phyloP scores from a whole-genome alignment of 1,140 invertebrate species.

The Lepidurus packardi region DNA sequence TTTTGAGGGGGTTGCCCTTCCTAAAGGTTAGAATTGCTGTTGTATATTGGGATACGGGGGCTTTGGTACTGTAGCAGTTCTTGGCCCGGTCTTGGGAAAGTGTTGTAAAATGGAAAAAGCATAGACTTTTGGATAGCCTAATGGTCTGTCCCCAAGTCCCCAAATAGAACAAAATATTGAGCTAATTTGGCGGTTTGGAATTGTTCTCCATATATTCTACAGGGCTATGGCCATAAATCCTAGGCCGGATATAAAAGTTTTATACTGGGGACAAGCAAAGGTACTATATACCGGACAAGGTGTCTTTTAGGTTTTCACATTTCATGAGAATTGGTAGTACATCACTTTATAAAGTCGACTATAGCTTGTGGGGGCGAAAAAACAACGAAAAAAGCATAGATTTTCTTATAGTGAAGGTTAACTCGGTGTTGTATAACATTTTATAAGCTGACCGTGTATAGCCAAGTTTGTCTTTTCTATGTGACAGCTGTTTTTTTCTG shows the following conservation, averaged over 20 bases:
- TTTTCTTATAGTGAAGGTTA: too few relatives aligned
- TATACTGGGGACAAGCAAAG: not conserved
- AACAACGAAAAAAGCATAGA: not conserved
- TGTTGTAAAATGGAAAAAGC: not conserved
- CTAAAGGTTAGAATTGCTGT: too few relatives aligned
- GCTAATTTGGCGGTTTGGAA: slow-evolving; percentile 19
- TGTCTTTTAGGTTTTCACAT: not conserved
- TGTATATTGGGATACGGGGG: not conserved
- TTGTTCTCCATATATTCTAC: slow-evolving; percentile 15
- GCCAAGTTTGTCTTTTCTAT: too few relatives aligned
- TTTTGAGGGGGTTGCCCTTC: not conserved
- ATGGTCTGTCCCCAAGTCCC: not conserved
- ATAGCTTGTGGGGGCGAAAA: not conserved
- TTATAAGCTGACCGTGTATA: too few relatives aligned
- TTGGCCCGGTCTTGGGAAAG: not conserved
- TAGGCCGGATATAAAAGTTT: not conserved
- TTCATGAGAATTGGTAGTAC: not conserved
- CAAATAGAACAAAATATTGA: slow-evolving; percentile 8
- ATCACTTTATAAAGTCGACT: not conserved
- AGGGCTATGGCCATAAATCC: slow-evolving; percentile 10
- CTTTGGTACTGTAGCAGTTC: not conserved
- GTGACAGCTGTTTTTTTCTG: too few relatives aligned
- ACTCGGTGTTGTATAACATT: too few relatives aligned
- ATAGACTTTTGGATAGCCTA: not conserved
- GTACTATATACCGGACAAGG: not conserved